Base-by-base conservation (phyloP, 1,140 invertebrate species). In the Forficula auricularia region DNA sequence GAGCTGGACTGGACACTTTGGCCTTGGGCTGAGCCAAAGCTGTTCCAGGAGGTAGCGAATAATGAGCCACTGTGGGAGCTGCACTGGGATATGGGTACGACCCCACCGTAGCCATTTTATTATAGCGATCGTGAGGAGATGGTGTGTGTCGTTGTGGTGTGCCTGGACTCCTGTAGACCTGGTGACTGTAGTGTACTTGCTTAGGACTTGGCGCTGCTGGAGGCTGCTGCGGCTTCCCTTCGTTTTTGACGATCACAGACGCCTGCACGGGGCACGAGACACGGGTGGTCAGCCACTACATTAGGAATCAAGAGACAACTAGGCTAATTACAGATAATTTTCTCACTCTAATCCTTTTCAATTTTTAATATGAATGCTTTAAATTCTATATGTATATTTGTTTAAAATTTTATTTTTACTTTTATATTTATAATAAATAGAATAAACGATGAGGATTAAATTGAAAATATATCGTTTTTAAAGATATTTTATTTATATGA, bases 201-300 rank as follows among this genome's bases (percentile, higher is more conserved):
- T 60, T 49, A 42, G 56, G 54, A 47, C 57, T 57, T n/a, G 56
- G 52, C 43, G 50, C 51, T 1, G 50, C 47, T 10, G 50, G 43
- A 36, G 53, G 53, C 19, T 33, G 49, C 27, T 64, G 58, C 40
- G 62, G 57, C 52, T 77, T 74, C 16, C 67, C 71, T 46, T 81
- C 77, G 56, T 81, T 78, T 59, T 81, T 80, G 15, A 81, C 78
- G 57, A 81, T 81, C 49, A 82, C 79, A 54, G 77, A 78, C 54
- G 71, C 79, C 22, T 27, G 22, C 22, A 27, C 31, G 14, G 22
- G 22, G 22, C 22, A 27, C 22, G 22, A 27, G 22, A 27, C 22
- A n/a, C n/a, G n/a, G 10, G 22, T 4, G 4, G 22, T 27, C 22
- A 27, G 22, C 22, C 22, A 27, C 22, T 27, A 27, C n/a, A n/a